Base-by-base conservation (phyloP, 2,888 invertebrate genomes). In the Epistrophe eligans region DNA sequence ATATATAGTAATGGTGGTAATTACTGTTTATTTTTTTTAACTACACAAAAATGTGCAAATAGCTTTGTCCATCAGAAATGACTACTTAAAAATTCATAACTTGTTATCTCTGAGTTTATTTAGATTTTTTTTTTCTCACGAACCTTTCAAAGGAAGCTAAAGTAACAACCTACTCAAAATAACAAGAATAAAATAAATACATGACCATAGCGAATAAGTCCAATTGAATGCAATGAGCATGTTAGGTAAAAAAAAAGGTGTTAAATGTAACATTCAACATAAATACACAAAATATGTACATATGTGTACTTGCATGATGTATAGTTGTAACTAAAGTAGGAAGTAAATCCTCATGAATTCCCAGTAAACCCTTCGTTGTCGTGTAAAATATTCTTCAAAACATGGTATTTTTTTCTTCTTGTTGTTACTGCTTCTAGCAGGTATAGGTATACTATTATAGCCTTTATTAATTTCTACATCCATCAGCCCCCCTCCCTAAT, bases 281-380 rank as follows among this genome's bases (percentile, higher is more conserved):
- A 40, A 24, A 55, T 43, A 40, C 24, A 70, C n/a, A 35, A 48
- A 66, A 35, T 62, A 62, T 24, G 17, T 57, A 10, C 17, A 48
- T 10, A 45, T 45, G 8, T 24, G 24, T 24, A 2, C 24, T 24
- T n/a, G 2, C 0, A 3, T 43, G 9, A 2, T 50, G 55, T 40
- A 9, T 15, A 32, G 17, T 38, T 35, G 11, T 19, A 1, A 24
- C 35, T 5, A 48, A 40, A 70, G 55, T 40, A 70, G 70, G 70
- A 70, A 70, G 70, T 70, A 70, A 55, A 50, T 70, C 15, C 55
- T 55, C 40, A 40, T 70, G 28, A 70, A 70, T 70, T 70, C 70
- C 28, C 40, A 70, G 70, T 70, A 70, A 70, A 28, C 55, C 70
- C 55, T 70, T 52, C n/a, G n/a, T 55, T 40, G n/a, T 40, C 48